phyloP scores from a whole-genome alignment of 2,797 vertebrate genomes.

The Danionella dracula region DNA sequence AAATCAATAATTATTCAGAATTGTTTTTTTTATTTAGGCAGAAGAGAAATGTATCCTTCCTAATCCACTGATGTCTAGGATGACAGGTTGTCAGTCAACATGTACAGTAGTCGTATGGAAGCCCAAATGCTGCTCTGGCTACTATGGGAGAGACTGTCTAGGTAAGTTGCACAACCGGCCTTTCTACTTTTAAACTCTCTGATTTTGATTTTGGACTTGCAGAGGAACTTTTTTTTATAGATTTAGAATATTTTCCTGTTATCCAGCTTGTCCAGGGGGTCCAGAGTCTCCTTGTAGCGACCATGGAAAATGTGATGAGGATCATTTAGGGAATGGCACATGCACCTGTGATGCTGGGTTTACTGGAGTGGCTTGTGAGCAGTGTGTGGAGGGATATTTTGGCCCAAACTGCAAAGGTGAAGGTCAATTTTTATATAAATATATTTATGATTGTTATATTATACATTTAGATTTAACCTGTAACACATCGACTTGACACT shows the following conservation, averaged over 20 bases:
- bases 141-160: constrained; percentile 83
- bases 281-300: constrained; percentile 67
- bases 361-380: constrained; percentile 79
- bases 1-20: neutral
- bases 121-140: constrained; percentile 81
- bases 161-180: constrained; percentile 77
- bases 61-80: neutral
- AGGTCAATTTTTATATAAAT: neutral
- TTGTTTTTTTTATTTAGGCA: constrained; percentile 45
- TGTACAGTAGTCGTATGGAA: constrained; percentile 72
- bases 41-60: constrained; percentile 56
- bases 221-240: too few species aligned
- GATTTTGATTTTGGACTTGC: neutral
- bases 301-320: constrained; percentile 75
- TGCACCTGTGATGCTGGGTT: constrained; percentile 77
- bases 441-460: too few species aligned
- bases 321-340: constrained; percentile 71
- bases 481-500: too few species aligned
- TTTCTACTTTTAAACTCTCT: too few species aligned
- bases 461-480: too few species aligned
- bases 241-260: neutral
- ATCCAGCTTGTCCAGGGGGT: constrained; percentile 84
- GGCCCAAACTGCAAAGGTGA: constrained; percentile 78
- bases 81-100: constrained; percentile 68
- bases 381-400: constrained; percentile 72